These are phyloP conservation scores for Trachelipus rathkii DNA, from an alignment of 1,140 invertebrate genomes.

Conservation along the genomic window DNA sequence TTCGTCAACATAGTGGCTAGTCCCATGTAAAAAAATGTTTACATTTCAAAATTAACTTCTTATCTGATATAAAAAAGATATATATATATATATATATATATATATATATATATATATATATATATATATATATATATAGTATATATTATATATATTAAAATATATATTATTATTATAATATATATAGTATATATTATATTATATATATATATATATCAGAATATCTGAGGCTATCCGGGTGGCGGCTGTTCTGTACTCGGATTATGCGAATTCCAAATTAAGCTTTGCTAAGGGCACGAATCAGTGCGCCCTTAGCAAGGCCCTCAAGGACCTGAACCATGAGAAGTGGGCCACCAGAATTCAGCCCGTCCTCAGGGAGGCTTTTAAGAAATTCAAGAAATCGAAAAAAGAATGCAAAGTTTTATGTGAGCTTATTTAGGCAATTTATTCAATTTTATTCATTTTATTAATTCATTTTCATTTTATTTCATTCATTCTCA, in stretches of 20 bases:
- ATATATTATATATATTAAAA: too few relatives aligned
- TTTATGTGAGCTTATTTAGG: slow-evolving; percentile 33
- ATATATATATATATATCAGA: slow-evolving; percentile 14
- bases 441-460: not conserved
- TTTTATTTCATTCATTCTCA: too few relatives aligned
- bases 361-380: slow-evolving; percentile 35
- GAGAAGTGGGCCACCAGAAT: slow-evolving; percentile 37
- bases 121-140: too few relatives aligned
- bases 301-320: slow-evolving; percentile 35
- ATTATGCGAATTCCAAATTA: slow-evolving; percentile 32
- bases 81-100: too few relatives aligned
- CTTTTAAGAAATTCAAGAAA: slow-evolving; percentile 42
- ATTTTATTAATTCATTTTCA: too few relatives aligned
- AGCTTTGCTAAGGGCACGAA: slow-evolving; percentile 32
- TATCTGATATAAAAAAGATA: not conserved
- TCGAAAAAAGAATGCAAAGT: slow-evolving; percentile 35
- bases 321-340: slow-evolving; percentile 34
- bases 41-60: not conserved
- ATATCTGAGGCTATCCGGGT: slow-evolving; percentile 33
- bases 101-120: too few relatives aligned
- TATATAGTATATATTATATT: too few relatives aligned
- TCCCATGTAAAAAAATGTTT: slow-evolving; percentile 25
- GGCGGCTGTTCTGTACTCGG: slow-evolving; percentile 35
- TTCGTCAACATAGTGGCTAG: slow-evolving; percentile 35
- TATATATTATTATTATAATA: too few relatives aligned